Evolutionary conservation across 1,140 invertebrate genomes (phyloP), one percentile per base, ranked within the genome.

Genomic region (Chelonus insularis): DNA sequence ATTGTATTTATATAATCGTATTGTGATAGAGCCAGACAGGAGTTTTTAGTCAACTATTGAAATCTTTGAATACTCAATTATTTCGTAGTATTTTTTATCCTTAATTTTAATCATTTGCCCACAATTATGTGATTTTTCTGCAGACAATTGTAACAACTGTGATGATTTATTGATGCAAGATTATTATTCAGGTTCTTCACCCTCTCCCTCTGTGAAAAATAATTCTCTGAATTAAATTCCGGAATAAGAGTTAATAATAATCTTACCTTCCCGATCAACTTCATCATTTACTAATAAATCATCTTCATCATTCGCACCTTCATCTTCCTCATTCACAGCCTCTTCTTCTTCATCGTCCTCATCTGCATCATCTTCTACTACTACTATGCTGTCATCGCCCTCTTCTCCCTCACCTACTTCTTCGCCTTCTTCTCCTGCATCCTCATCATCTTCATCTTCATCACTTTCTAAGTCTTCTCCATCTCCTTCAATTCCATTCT

Each of bases 401-500:
- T 79, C 78, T 39, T 79, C 79, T 5, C 73, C 79, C 16, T 73
- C 81, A 47, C 70, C 81, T 23, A 74, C 79, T 43, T 78, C 84
- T 57, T 85, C 85, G 37, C 83, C 85, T n/a, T 83, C 85, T 37
- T 85, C 86, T 16, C 81, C 82, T 1, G 73, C 84, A 50, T 82
- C 85, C 16, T 84, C 85, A 32, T 85, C 86, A 20, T 85, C 83
- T 39, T 83, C 81, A 21, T 81, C 81, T 9, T 84, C 76, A 55
- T 80, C 78, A 43, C 68, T 73, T 37, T 78, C 80, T 36, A 77
- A 72, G 25, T 82, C 83, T 20, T 86, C 84, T 14, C 79, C 82
- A 45, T 83, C 82, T 14, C 82, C 85, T 23, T 86, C 85, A 11
- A 85, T 78, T 7, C 84, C 85, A 72, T 87, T 87, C 72, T 90